Conservation (phyloP, 2,113 vertebrate genomes). For the Apodemus sylvaticus region DNA sequence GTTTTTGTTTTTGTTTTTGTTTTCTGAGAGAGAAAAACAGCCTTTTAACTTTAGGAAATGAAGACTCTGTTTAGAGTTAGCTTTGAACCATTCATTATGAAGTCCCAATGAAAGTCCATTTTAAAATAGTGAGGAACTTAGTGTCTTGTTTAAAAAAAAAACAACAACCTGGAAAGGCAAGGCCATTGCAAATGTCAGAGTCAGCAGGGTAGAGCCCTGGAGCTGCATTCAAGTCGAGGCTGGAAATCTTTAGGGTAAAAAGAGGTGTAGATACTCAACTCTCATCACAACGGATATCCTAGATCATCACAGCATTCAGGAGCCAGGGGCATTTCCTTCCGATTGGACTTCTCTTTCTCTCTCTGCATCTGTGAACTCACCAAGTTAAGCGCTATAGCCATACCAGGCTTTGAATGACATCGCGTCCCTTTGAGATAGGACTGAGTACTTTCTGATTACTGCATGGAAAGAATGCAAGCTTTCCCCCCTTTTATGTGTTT, state of each 20-base stretch:
- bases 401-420: constrained; percentile 49
- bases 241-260: constrained; percentile 1
- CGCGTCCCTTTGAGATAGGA: constrained; percentile 30
- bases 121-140: background rate
- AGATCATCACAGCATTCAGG: constrained; percentile 45
- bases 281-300: background rate
- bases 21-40: constrained; percentile 24
- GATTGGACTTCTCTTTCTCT: constrained; percentile 45
- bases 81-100: constrained; percentile 15
- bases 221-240: background rate
- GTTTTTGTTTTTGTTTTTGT: too few relatives aligned
- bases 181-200: background rate
- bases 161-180: constrained; percentile 10
- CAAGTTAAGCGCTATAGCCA: constrained; percentile 56
- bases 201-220: background rate
- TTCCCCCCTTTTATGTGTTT: constrained; percentile 44
- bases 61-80: background rate
- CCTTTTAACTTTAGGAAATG: background rate
- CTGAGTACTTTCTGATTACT: constrained; percentile 69
- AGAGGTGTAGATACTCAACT: background rate
- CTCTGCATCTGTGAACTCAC: constrained; percentile 36
- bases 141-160: constrained; percentile 35
- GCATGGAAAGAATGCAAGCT: constrained; percentile 47
- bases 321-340: constrained; percentile 44
- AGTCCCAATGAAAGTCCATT: background rate